These are phyloP conservation scores for Timema cristinae DNA, from an alignment of 2,888 invertebrate species.

Conservation along the genomic window DNA sequence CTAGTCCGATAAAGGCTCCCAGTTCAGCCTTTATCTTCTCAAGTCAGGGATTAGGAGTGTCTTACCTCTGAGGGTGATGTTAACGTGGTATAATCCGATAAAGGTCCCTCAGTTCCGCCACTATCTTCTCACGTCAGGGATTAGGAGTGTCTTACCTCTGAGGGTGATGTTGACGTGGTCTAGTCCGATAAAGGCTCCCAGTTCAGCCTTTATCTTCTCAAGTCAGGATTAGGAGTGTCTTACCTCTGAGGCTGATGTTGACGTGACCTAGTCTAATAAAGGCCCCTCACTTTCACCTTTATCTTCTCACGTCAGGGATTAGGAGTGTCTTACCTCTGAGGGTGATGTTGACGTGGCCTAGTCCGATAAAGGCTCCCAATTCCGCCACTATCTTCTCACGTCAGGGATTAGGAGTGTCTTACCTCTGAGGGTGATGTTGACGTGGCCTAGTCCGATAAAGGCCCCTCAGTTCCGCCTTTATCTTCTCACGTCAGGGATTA, in stretches of 20 bases:
- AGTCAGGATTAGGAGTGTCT: constrained; percentile 62
- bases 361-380: constrained; percentile 87
- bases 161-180: constrained; percentile 94
- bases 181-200: constrained; percentile 89
- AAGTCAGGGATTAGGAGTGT: too few species aligned
- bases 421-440: constrained; percentile 94
- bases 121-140: too few species aligned
- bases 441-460: constrained; percentile 87
- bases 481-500: constrained; percentile 68
- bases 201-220: constrained; percentile 80
- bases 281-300: constrained; percentile 82
- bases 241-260: constrained; percentile 91
- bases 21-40: constrained; percentile 85
- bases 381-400: constrained; percentile 60
- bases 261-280: constrained; percentile 90
- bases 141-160: constrained; percentile 78
- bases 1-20: constrained; percentile 88
- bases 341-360: constrained; percentile 93
- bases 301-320: constrained; percentile 73
- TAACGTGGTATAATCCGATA: too few species aligned
- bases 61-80: too few species aligned
- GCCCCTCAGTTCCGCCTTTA: constrained; percentile 87
- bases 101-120: too few species aligned
- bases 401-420: constrained; percentile 39
- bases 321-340: constrained; percentile 83